These are phyloP conservation scores for Phalangium opilio DNA, from an alignment of 2,888 invertebrate species.

Conservation along the genomic window DNA sequence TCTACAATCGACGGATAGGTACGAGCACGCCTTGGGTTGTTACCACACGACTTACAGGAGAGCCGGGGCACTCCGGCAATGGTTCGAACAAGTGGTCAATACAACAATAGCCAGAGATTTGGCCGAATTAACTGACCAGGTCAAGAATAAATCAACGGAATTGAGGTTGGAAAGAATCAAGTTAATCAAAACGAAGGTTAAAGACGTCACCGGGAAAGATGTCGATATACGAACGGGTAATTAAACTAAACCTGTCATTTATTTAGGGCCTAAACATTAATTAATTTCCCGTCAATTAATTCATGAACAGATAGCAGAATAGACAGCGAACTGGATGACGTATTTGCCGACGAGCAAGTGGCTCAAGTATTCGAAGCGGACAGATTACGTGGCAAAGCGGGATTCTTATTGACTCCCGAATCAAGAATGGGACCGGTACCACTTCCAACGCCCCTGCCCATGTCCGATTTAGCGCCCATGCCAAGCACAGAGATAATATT, in stretches of 20 bases:
- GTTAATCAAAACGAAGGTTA: conserved; percentile 28
- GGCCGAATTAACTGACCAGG: conserved; percentile 31
- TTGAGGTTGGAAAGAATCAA: conserved; percentile 35
- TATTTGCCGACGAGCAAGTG: conserved; percentile 27
- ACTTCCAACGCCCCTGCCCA: conserved; percentile 25
- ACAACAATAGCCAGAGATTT: conserved; percentile 37
- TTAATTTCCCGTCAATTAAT: too few relatives aligned
- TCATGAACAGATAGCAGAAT: not conserved
- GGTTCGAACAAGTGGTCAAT: conserved; percentile 36
- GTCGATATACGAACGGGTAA: conserved; percentile 24
- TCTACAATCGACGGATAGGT: conserved; percentile 33
- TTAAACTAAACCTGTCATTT: not conserved
- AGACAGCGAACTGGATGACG: conserved; percentile 23
- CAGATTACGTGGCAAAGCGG: not conserved
- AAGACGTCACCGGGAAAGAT: conserved; percentile 21
- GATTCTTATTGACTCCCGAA: conserved; percentile 18
- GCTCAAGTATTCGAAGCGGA: conserved; percentile 27
- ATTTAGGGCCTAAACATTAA: too few relatives aligned
- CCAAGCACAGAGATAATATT: conserved; percentile 35
- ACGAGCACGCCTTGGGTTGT: conserved; percentile 32
- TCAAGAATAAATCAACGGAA: conserved; percentile 30
- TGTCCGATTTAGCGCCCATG: conserved; percentile 33
- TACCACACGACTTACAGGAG: conserved; percentile 35
- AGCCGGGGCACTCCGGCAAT: conserved; percentile 36
- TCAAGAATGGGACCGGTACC: conserved; percentile 22